Conservation (phyloP, 2,113 vertebrate genomes). For the Ptyas mucosa region DNA sequence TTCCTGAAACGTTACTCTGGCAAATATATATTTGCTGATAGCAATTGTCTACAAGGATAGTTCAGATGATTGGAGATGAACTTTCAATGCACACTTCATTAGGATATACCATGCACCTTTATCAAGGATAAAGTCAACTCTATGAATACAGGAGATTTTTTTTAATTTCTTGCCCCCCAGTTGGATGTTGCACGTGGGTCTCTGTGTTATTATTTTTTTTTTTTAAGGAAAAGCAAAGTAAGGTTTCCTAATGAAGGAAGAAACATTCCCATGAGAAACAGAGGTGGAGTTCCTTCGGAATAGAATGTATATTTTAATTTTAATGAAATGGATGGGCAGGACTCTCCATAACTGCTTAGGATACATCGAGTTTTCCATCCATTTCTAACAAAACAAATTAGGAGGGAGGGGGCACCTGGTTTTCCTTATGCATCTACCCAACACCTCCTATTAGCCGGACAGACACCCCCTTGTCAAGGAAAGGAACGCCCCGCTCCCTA, state of each 20-base stretch:
- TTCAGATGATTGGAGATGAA: neutral
- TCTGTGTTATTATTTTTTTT: slow-evolving; percentile 18
- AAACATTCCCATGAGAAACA: neutral
- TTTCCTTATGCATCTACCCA: neutral
- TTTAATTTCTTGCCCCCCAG: neutral
- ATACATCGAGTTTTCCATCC: neutral
- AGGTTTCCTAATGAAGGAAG: slow-evolving; percentile 37
- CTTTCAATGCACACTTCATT: neutral
- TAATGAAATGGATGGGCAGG: neutral
- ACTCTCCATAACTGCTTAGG: neutral
- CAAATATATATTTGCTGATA: neutral
- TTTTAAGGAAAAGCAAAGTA: slow-evolving; percentile 43
- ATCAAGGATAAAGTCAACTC: neutral
- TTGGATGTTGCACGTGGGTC: neutral
- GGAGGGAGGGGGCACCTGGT: neutral
- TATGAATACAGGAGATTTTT: slow-evolving; percentile 20
- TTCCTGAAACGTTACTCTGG: too few relatives aligned
- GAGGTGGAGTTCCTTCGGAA: neutral
- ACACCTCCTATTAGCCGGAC: slow-evolving; percentile 8
- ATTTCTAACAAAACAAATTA: neutral
- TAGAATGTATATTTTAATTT: neutral
- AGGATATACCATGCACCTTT: neutral
- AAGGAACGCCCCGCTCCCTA: slow-evolving; percentile 17
- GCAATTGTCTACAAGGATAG: neutral
- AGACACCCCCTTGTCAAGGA: slow-evolving; percentile 23